Base-by-base conservation (phyloP, 2,888 invertebrate species). In the Ischnura elegans region DNA sequence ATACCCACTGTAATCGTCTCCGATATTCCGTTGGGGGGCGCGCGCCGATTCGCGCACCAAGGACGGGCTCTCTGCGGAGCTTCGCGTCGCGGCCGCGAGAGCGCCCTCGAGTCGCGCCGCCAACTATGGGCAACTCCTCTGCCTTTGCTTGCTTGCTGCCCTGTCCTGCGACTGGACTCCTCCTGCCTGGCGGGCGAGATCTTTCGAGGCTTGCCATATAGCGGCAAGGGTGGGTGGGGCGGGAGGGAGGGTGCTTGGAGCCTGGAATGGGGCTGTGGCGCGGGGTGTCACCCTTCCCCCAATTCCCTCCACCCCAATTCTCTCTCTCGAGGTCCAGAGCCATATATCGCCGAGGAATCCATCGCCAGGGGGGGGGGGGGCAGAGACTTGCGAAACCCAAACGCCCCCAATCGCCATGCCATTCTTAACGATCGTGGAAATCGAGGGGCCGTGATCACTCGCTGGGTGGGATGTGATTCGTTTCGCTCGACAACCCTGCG, bases 141-240 rank as follows among this genome's bases (percentile, higher is more conserved):
- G n/a, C n/a, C 43, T 45, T 25, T 43, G n/a, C 45, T 19, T n/a
- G 61, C 42, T 29, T 29, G 13, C 36, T 76, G 4, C 10, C 76
- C 13, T 36, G 36, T 13, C 36, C 76, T 76, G n/a, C n/a, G n/a
- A n/a, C n/a, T n/a, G n/a, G n/a, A n/a, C n/a, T n/a, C n/a, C 25
- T 36, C 36, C 8, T 5, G n/a, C 3, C 61, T 1, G 6, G 21
- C 76, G 2, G 36, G 13, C 21, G 76, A 29, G 47, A 61, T 90
- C 55, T 61, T 55, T 90, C 61, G 61, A 43, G 43, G 55, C 61
- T 90, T 66, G 66, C 90, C 90, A 90, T 90, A 90, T 61, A 66
- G 61, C 90, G 90, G 43, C 55, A 90, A 90, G 90, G 61, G 66
- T 25, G 55, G 25, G n/a, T n/a, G n/a, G 43, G 43, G 43, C 55